Evolutionary conservation across 2,797 vertebrate genomes (phyloP), one percentile per base, ranked within the genome.

Genomic region (Takifugu rubripes): DNA sequence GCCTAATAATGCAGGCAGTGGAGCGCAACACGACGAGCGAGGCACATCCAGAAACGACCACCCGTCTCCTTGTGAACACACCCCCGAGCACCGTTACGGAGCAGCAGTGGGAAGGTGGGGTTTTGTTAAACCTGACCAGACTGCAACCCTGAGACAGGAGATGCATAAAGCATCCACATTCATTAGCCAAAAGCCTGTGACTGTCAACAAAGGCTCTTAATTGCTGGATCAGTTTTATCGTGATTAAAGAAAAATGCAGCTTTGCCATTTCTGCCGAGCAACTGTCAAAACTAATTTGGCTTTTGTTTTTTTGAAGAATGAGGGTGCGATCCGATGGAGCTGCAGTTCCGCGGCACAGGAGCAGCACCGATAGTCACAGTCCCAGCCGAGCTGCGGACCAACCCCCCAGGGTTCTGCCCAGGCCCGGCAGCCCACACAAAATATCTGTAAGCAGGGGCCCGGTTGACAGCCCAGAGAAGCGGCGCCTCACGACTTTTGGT

Each of bases 351-450:
- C 93, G 93, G 62, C 92, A 93, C 78, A 91, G 94, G 72, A 94
- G 92, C 0, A 91, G 90, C 3, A 89, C 90, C 0, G 93, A 96
- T 75, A 91, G 84, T 17, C 94, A 94, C 86, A 96, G 94, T 80
- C 96, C 95, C 0, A 91, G 91, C 70, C 89, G 94, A 57, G 88
- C 88, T 16, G 54, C 92, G 59, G 94, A 93, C 26, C 91, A 90
- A 10, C 94, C 94, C 17, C 94, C 94, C 5, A 90, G 92, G 51
- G 93, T 96, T 0, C 90, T 94, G 26, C 94, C 95, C 58, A 93
- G 94, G 55, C 94, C 94, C 59, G 94, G 94, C 91, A 98, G 95
- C 81, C 94, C 95, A 67, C 94, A 94, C 86, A 95, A 96, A 84
- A 83, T 94, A 25, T 89, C 91, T 0, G 86, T 94, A 49, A 90